Percentiles rank a stretch among this genome's conserved stretches.
Conservation (phyloP, 2,113 vertebrate species). For the Prionailurus bengalensis region DNA sequence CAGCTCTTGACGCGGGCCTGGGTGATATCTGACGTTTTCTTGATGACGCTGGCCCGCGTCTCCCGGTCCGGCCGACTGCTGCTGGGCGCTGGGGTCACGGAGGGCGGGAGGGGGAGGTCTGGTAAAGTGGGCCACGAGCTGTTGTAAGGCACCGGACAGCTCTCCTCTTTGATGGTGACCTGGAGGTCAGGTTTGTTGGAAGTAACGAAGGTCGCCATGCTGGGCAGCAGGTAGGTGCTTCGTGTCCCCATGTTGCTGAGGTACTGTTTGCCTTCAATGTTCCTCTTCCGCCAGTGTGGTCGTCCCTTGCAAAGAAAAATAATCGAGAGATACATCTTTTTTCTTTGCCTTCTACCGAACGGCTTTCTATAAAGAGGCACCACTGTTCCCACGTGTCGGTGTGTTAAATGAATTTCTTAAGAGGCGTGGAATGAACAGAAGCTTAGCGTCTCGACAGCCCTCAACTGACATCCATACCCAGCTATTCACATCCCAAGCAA, state of each 20-base stretch:
- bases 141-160: slow-evolving; percentile 91
- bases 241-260: slow-evolving; percentile 88
- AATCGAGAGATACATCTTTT: background rate
- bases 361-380: background rate
- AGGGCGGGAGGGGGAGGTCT: slow-evolving; percentile 85
- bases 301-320: slow-evolving; percentile 86
- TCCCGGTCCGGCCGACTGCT: slow-evolving; percentile 90
- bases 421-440: background rate
- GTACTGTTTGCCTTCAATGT: slow-evolving; percentile 90
- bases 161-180: slow-evolving; percentile 94
- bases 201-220: slow-evolving; percentile 96
- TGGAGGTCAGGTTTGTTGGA: slow-evolving; percentile 93
- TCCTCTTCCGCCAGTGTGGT: slow-evolving; percentile 88
- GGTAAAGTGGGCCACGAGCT: slow-evolving; percentile 91
- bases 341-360: background rate
- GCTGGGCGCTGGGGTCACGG: slow-evolving; percentile 84
- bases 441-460: background rate
- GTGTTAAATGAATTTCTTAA: background rate
- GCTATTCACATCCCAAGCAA: background rate
- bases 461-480: background rate
- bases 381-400: background rate
- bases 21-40: slow-evolving; percentile 97
- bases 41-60: slow-evolving; percentile 97
- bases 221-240: slow-evolving; percentile 91
- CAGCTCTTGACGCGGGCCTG: slow-evolving; percentile 93